A percentile compares a stretch with the other conserved stretches of the same genome.
phyloP scores from a whole-genome alignment of 1,140 invertebrate species.

The Zeugodacus cucurbitae region DNA sequence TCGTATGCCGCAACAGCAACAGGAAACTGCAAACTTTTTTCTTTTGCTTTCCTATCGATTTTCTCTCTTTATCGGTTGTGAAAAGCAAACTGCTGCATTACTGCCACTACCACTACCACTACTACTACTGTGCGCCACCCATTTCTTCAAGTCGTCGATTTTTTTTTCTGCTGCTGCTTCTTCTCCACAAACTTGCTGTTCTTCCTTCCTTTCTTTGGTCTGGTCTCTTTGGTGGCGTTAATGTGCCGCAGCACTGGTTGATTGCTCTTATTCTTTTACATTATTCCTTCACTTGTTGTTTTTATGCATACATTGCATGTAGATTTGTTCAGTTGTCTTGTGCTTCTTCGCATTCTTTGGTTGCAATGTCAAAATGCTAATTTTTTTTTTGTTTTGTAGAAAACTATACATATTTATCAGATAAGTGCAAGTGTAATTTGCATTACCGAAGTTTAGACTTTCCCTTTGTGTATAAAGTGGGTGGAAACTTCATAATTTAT shows the following conservation, averaged over 20 bases:
- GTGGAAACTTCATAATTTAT: too few species aligned
- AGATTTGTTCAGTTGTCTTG: background rate
- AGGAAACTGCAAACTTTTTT: conserved; percentile 19
- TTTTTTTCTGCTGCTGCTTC: background rate
- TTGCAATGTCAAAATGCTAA: background rate
- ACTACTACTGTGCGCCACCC: background rate
- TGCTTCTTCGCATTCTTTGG: background rate
- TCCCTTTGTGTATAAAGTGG: too few species aligned
- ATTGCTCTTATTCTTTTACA: conserved; percentile 3
- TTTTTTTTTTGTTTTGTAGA: background rate
- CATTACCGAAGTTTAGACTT: background rate
- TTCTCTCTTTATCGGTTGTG: conserved; percentile 17
- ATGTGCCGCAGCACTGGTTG: background rate
- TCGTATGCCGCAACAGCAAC: background rate
- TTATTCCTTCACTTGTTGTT: background rate
- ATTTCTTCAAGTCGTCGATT: background rate
- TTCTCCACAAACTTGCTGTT: background rate
- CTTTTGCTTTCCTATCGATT: conserved; percentile 35
- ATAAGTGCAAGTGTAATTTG: background rate
- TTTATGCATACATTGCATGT: background rate
- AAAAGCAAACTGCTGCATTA: background rate
- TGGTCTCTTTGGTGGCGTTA: background rate
- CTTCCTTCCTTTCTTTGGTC: background rate
- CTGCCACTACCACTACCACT: background rate
- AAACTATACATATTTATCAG: background rate